Evolutionary conservation across 2,888 invertebrate genomes (phyloP), one percentile per base, ranked within the genome.

Genomic region (Abscondita cerata): DNA sequence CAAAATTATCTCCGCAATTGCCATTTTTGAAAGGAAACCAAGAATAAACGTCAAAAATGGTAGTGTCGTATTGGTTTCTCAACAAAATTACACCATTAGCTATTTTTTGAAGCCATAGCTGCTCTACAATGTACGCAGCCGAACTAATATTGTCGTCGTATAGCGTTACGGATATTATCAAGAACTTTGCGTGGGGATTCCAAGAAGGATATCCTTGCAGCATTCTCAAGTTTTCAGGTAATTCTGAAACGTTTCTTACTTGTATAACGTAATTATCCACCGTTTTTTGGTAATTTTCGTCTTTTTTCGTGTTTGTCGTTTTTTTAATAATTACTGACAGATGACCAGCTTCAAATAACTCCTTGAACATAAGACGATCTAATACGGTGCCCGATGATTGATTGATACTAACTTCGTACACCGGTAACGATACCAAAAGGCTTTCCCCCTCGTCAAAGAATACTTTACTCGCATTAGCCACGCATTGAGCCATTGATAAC

Each of bases 1-100:
- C 65, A 19, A 71, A 65, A 36, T 66, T 62, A 31, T 71, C 52
- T 0, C 73, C 74, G 53, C 77, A 77, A 16, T 65, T 64, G 3
- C 69, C 69, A 52, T 73, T 63, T 19, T 69, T 65, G 57, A 71
- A 75, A 0, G 76, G 75, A 54, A 71, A 70, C 72, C 73, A 75
- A 8, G 75, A 69, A 48, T 71, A 76, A 1, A 75, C 68, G 19
- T 73, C 68, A 46, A 68, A 74, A 2, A 34, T 59, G 1, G 63
- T 48, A 11, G 51, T 58, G 38, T 68, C 62, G 11, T 55, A 38
- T 2, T 61, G 47, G 46, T 69, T 66, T 0, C 69, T 65, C 5
- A 75, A 41, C 12, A 76, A 38, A 11, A 76, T 68, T 0, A 73
- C 72, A 0, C 68, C 73, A 52, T 75, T 71, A 2, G 72, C 33